Evolutionary conservation across 2,797 vertebrate genomes (phyloP).

Genomic region (Telmatherina bonti): DNA sequence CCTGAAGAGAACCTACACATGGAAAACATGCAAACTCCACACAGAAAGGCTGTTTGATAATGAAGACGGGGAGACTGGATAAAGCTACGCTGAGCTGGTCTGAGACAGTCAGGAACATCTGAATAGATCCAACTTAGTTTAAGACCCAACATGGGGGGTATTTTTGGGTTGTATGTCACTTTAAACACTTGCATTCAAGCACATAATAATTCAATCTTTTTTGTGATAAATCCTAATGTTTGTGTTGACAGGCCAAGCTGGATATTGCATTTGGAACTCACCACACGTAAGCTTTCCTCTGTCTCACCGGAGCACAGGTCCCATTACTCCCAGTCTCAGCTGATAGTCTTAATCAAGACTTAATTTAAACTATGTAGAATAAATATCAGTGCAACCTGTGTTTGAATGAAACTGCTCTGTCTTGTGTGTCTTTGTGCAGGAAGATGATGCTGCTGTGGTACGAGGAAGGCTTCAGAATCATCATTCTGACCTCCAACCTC

Average conservation of each 20-base stretch:
- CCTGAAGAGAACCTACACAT: too few species aligned
- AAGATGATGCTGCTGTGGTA: conserved; percentile 98
- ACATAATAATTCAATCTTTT: background rate
- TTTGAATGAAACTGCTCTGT: background rate
- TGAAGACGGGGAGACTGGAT: too few species aligned
- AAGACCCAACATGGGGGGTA: background rate
- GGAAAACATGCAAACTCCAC: too few species aligned
- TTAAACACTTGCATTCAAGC: too few species aligned
- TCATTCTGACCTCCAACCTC: conserved; percentile 96
- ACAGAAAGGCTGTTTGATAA: too few species aligned
- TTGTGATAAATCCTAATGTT: background rate
- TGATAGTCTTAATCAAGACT: background rate
- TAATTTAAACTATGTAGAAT: background rate
- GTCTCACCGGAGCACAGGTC: background rate
- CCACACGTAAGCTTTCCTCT: conserved; percentile 91
- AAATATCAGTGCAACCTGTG: background rate
- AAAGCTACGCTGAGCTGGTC: background rate
- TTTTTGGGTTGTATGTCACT: background rate
- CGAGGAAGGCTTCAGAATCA: conserved; percentile 94
- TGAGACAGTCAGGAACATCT: background rate
- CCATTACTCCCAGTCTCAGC: background rate
- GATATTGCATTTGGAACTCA: conserved; percentile 99
- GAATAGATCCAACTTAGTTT: background rate
- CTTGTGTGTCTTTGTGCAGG: conserved; percentile 70
- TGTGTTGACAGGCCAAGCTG: conserved; percentile 89